These are phyloP conservation scores for Lucinisca nassula DNA, from an alignment of 2,888 invertebrate species.

Conservation along the genomic window DNA sequence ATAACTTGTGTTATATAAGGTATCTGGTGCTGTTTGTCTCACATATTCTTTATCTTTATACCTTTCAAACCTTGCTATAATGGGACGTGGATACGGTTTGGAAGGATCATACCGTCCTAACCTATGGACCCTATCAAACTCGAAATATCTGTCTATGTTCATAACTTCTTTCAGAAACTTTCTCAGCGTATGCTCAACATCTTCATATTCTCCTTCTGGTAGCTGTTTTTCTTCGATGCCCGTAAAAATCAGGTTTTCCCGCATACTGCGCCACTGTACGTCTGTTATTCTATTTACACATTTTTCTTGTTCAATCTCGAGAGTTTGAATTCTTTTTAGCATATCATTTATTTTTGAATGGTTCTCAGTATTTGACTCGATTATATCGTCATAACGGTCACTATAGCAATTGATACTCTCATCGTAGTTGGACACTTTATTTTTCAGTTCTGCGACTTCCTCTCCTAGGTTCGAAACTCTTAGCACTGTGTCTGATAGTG, in stretches of 20 bases:
- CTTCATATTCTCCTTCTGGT: not conserved
- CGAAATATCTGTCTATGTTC: not conserved
- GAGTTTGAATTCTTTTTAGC: not conserved
- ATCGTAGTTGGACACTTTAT: too few species aligned
- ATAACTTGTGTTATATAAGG: not conserved
- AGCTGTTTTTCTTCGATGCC: not conserved
- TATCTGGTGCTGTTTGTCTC: not conserved
- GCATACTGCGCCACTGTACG: conserved; percentile 20
- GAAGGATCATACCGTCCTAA: not conserved
- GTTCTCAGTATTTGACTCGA: not conserved
- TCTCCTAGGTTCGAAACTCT: too few species aligned
- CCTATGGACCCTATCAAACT: conserved; percentile 27
- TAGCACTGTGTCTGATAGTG: too few species aligned
- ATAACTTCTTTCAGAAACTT: conserved; percentile 11
- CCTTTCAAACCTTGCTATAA: conserved; percentile 16
- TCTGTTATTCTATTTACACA: too few species aligned
- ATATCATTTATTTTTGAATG: not conserved
- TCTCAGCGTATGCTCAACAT: conserved; percentile 5
- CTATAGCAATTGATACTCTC: too few species aligned
- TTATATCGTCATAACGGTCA: not conserved
- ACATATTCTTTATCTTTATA: conserved; percentile 24
- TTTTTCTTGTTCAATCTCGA: not conserved
- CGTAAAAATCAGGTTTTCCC: conserved; percentile 21
- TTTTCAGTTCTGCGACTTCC: too few species aligned
- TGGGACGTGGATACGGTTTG: not conserved